Percentiles rank a stretch among this genome's conserved stretches.
phyloP scores from a whole-genome alignment of 1,140 invertebrate genomes.

The Drosophila kikkawai region DNA sequence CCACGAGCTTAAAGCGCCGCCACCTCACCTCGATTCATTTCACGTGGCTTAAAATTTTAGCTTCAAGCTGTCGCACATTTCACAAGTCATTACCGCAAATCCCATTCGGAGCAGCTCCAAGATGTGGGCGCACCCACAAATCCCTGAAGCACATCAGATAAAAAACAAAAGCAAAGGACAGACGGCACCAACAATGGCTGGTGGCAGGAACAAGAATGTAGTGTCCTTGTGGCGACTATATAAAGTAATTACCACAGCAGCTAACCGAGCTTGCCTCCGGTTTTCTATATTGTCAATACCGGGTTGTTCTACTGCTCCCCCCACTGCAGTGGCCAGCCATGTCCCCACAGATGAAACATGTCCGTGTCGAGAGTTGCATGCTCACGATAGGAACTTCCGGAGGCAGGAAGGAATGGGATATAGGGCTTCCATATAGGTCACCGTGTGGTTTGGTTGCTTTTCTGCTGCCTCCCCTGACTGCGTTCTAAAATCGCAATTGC shows the following conservation, averaged over 20 bases:
- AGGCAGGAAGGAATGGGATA: background rate
- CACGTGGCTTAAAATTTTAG: conserved; percentile 59
- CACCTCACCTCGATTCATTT: conserved; percentile 25
- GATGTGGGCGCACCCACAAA: conserved; percentile 38
- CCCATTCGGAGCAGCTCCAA: conserved; percentile 34
- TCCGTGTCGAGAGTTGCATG: conserved; percentile 11
- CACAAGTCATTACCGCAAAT: conserved; percentile 77
- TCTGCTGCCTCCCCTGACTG: conserved; percentile 4
- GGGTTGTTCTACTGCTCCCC: conserved; percentile 2
- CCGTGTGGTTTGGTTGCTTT: conserved; percentile 29
- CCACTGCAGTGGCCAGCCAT: background rate
- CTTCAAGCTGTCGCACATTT: conserved; percentile 64
- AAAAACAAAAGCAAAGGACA: conserved; percentile 22
- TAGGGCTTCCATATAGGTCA: conserved; percentile 53
- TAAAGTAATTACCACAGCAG: conserved; percentile 55
- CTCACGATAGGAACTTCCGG: conserved; percentile 1
- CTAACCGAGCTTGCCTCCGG: conserved; percentile 24
- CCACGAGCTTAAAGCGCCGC: conserved; percentile 6
- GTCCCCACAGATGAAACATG: conserved; percentile 39
- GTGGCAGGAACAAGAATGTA: conserved; percentile 14
- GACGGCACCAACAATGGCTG: conserved; percentile 21
- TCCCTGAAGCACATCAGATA: conserved; percentile 51
- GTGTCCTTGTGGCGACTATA: conserved; percentile 42
- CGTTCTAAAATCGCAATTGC: conserved; percentile 56
- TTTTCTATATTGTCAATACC: conserved; percentile 40